Conservation (phyloP, 2,797 vertebrate species). For the Sebastes oblongus region DNA sequence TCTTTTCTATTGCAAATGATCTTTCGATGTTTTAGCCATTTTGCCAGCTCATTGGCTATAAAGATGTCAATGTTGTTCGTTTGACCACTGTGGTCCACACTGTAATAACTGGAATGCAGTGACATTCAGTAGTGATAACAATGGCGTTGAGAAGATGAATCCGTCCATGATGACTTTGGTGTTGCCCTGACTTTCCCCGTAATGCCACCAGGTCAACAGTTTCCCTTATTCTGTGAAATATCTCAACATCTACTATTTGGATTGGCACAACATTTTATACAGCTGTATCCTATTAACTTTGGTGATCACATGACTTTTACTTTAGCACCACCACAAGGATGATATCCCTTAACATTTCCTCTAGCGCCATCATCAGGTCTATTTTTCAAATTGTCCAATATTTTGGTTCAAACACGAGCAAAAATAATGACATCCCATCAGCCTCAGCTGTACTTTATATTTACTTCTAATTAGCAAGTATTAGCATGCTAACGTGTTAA, state of each 20-base stretch:
- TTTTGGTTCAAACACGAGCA: not conserved
- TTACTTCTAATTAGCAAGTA: not conserved
- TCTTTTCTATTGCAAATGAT: not conserved
- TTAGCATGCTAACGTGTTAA: not conserved
- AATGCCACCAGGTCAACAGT: not conserved
- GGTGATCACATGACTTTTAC: not conserved
- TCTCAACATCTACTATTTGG: not conserved
- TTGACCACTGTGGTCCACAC: not conserved
- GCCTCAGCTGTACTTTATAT: not conserved
- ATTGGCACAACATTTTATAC: too few relatives aligned
- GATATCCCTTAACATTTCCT: not conserved
- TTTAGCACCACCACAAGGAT: not conserved
- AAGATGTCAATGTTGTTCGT: not conserved
- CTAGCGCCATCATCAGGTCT: not conserved
- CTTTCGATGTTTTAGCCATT: not conserved
- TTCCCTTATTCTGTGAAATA: not conserved
- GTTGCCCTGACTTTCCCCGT: not conserved
- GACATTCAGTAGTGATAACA: not conserved
- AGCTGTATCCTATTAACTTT: too few relatives aligned
- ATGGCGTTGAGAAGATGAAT: not conserved
- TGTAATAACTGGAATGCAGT: not conserved
- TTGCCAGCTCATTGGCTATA: rapidly evolving
- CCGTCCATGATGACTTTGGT: too few relatives aligned
- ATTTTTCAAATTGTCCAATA: too few relatives aligned
- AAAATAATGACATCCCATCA: not conserved